Evolutionary conservation across 1,140 invertebrate species (phyloP).

Genomic region (Drosophila mayri): DNA sequence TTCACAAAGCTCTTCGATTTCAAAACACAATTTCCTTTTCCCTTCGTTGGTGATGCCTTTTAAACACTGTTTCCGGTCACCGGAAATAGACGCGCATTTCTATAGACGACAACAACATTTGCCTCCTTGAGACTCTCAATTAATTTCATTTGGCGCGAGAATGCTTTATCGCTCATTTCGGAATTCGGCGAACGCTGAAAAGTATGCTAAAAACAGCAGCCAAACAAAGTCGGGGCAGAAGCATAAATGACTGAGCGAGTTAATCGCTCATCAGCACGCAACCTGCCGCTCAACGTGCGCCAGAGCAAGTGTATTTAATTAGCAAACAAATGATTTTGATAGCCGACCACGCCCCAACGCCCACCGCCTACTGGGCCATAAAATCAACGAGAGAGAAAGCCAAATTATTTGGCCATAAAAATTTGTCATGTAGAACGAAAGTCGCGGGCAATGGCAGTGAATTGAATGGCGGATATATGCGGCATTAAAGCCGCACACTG

Average conservation of each 20-base stretch:
- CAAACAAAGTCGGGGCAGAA: not conserved
- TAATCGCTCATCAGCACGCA: constrained; percentile 63
- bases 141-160: constrained; percentile 23
- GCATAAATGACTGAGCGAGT: constrained; percentile 37
- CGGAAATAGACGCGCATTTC: constrained; percentile 9
- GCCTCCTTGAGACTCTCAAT: constrained; percentile 32
- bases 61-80: constrained; percentile 29
- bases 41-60: constrained; percentile 12
- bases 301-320: constrained; percentile 68
- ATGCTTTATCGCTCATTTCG: constrained; percentile 18
- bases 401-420: constrained; percentile 74
- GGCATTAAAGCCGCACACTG: constrained; percentile 24
- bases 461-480: constrained; percentile 38
- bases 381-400: constrained; percentile 59
- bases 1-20: not conserved
- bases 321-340: constrained; percentile 72
- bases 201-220: constrained; percentile 14
- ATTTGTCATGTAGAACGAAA: constrained; percentile 67
- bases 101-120: not conserved
- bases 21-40: not conserved
- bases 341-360: constrained; percentile 29
- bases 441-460: constrained; percentile 20
- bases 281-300: constrained; percentile 24
- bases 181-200: constrained; percentile 19
- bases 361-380: constrained; percentile 27